Percentiles rank a stretch among this genome's conserved stretches.
Evolutionary conservation across 2,888 invertebrate species (phyloP).

Genomic region (Drosophila villosipedis): DNA sequence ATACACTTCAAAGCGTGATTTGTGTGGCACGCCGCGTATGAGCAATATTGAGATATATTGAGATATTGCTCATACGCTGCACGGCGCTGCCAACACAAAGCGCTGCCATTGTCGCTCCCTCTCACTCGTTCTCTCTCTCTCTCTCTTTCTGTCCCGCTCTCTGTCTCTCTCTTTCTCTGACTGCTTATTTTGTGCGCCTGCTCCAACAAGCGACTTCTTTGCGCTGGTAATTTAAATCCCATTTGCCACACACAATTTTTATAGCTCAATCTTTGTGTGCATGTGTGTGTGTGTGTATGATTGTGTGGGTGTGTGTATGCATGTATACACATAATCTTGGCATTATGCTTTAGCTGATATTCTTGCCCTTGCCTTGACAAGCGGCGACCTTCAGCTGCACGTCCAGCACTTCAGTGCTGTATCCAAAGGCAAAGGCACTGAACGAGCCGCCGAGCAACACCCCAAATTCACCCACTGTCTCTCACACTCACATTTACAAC

Average conservation of each 20-base stretch:
- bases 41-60: slow-evolving; percentile 66
- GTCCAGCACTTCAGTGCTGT: slow-evolving; percentile 53
- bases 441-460: slow-evolving; percentile 22
- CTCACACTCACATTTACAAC: slow-evolving; percentile 11
- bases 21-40: slow-evolving; percentile 62
- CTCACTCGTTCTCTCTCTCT: background rate
- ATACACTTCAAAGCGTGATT: slow-evolving; percentile 48
- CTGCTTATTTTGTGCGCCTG: slow-evolving; percentile 60
- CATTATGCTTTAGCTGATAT: slow-evolving; percentile 49
- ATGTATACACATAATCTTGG: slow-evolving; percentile 35
- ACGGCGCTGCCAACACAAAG: slow-evolving; percentile 51
- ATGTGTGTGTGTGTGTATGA: slow-evolving; percentile 3
- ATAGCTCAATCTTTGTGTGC: slow-evolving; percentile 49
- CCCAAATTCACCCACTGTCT: slow-evolving; percentile 11
- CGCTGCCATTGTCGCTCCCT: slow-evolving; percentile 15
- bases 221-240: slow-evolving; percentile 73
- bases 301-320: background rate
- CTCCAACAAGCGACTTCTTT: slow-evolving; percentile 60
- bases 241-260: slow-evolving; percentile 63
- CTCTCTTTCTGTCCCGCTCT: background rate
- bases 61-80: slow-evolving; percentile 73
- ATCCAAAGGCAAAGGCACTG: slow-evolving; percentile 13
- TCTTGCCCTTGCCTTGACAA: slow-evolving; percentile 67
- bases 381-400: slow-evolving; percentile 57
- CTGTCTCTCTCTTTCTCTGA: background rate